A percentile compares a stretch with the other conserved stretches of the same genome.
Evolutionary conservation across 37 sponge, comb jelly and placozoan species (phyloP).

Genomic region (Mnemiopsis leidyi): DNA sequence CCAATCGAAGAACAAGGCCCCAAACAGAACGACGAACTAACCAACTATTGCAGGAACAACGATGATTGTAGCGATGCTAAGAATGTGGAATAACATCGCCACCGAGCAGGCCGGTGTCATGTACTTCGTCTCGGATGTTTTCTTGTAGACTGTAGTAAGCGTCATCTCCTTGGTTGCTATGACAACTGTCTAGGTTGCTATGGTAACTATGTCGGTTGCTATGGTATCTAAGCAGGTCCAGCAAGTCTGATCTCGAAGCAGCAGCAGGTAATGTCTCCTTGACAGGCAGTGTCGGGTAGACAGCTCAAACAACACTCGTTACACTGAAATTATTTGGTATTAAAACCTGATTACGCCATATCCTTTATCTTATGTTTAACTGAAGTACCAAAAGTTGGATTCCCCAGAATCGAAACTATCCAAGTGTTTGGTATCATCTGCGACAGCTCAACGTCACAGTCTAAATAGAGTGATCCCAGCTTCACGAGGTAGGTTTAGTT

Average conservation of each 20-base stretch:
- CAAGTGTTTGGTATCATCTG: too few relatives aligned
- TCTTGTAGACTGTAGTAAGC: background rate
- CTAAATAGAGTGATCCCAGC: too few relatives aligned
- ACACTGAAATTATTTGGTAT: slow-evolving; percentile 19
- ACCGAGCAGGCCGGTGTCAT: background rate
- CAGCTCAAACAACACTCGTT: slow-evolving; percentile 26
- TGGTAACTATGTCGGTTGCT: background rate
- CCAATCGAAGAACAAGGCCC: too few relatives aligned
- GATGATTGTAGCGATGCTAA: background rate
- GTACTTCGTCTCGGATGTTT: background rate
- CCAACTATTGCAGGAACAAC: background rate
- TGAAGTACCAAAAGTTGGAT: too few relatives aligned
- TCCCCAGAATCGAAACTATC: too few relatives aligned
- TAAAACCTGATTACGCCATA: too few relatives aligned
- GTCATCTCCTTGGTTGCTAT: background rate
- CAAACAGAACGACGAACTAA: too few relatives aligned
- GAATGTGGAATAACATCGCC: slow-evolving; percentile 28
- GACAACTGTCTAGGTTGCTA: background rate
- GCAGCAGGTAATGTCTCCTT: slow-evolving; percentile 30
- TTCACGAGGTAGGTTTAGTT: too few relatives aligned
- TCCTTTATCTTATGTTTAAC: too few relatives aligned
- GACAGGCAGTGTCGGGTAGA: slow-evolving; percentile 19
- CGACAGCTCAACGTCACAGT: too few relatives aligned
- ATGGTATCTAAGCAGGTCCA: background rate
- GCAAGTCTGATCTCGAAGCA: slow-evolving; percentile 48